Base-by-base conservation (phyloP, 2,797 vertebrate genomes). In the Propithecus deckenii region DNA sequence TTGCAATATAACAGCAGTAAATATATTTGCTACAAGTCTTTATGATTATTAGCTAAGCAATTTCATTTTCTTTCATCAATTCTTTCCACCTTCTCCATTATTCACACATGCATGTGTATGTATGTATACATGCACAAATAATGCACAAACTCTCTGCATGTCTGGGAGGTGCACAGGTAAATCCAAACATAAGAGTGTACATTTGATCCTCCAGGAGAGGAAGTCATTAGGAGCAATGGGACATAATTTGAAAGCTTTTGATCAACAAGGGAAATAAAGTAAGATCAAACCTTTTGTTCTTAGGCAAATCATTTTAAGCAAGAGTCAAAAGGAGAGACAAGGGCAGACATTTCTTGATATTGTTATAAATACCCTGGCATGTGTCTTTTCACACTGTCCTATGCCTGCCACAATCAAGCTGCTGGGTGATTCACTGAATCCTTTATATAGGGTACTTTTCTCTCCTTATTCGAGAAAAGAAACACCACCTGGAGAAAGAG, bases 171-270 rank as follows among this genome's bases (percentile, higher is more conserved):
- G 55, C 63, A 81, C 41, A 87, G 72, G 2, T 92, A 83, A 43
- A 38, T 52, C 28, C 46, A 85, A 83, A 88, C 20, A 4, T 89
- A 89, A 76, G 30, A 17, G 32, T 81, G 12, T 71, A 43, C 32
- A 75, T 91, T 91, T 91, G 74, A 86, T 78, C 41, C 32, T 94
- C 48, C 5, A 30, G 13, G 17, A 89, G 41, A 94, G 14, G n/a
- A 89, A 86, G 35, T 71, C 48, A 63, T 76, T 87, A 67, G 63
- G n/a, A 81, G 61, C 28, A 67, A 52, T 63, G 57, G 87, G 61
- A 75, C 43, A 14, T 75, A 83, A 95, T 89, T 94, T 91, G 28
- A 94, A 89, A 89, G 89, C 25, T 93, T 95, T 86, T 86, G 86
- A 79, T 95, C 86, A 91, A 43, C 50, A 81, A 41, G 94, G 65